phyloP scores from a whole-genome alignment of 92 coral and sea anemone species.

The Epizoanthus scotinus region DNA sequence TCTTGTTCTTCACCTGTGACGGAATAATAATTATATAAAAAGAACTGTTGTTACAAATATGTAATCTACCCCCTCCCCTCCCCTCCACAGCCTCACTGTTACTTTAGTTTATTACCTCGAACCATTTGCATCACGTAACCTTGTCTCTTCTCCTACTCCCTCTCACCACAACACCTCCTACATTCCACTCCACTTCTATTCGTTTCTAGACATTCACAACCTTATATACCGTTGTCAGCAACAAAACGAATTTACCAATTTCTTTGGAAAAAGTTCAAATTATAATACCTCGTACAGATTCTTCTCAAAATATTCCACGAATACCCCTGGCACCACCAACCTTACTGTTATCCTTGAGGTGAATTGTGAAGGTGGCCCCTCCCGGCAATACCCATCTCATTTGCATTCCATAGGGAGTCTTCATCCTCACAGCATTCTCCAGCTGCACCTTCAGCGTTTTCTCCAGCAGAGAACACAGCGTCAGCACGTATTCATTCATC shows the following conservation, averaged over 20 bases:
- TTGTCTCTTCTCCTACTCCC: too few species aligned
- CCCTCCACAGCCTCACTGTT: too few species aligned
- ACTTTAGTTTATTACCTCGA: too few species aligned
- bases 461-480: conserved; percentile 55
- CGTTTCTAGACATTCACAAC: too few species aligned
- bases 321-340: conserved; percentile 7
- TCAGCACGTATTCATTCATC: conserved; percentile 49
- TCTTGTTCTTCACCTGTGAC: conserved; percentile 79
- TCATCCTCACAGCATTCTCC: conserved; percentile 37
- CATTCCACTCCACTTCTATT: conserved; percentile 23
- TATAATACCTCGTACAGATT: too few species aligned
- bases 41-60: too few species aligned
- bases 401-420: conserved; percentile 72
- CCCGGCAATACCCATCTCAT: conserved; percentile 63
- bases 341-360: conserved; percentile 70
- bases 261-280: too few species aligned
- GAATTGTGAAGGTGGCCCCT: conserved; percentile 58
- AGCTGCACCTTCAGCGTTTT: conserved; percentile 48
- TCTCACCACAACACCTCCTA: too few species aligned
- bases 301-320: too few species aligned
- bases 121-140: too few species aligned
- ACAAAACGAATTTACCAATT: too few species aligned
- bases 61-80: conserved; percentile 83
- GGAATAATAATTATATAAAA: too few species aligned
- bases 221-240: not conserved